phyloP scores from a whole-genome alignment of 2,797 vertebrate genomes.

The Distichodus sexfasciatus region DNA sequence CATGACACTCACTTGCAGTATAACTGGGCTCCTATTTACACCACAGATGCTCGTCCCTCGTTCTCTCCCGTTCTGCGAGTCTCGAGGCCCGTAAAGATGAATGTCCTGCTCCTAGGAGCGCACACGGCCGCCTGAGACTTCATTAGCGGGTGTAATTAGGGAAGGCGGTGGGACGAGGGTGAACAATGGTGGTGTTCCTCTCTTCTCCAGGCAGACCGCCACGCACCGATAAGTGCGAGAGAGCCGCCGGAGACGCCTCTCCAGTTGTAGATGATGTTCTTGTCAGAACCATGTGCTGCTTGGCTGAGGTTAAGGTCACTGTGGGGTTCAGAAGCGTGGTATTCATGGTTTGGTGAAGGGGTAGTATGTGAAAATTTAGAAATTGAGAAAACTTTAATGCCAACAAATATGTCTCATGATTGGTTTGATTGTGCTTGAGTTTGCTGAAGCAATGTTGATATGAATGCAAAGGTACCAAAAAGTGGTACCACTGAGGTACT shows the following conservation, averaged over 20 bases:
- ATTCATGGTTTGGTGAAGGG: no score
- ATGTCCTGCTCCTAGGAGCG: constrained; percentile 26
- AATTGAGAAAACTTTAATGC: no score
- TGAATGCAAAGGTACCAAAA: no score
- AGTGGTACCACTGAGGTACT: no score
- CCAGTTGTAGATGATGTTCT: background rate
- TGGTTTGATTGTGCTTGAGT: no score
- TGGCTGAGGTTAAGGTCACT: no score
- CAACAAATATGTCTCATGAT: no score
- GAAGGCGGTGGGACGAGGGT: constrained; percentile 2
- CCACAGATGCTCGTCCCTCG: background rate
- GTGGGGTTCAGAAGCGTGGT: no score
- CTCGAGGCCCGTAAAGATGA: constrained; percentile 35
- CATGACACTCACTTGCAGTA: background rate
- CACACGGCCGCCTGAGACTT: constrained; percentile 35
- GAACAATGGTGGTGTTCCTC: background rate
- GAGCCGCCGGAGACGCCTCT: background rate
- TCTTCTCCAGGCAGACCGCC: background rate
- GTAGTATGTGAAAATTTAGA: no score
- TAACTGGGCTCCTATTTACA: background rate
- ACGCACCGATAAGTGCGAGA: background rate
- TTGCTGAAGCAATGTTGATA: no score
- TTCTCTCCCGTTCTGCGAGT: background rate
- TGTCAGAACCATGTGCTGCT: background rate
- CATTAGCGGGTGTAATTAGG: constrained; percentile 49